Percentiles rank a stretch among this genome's conserved stretches.
Evolutionary conservation across 1,140 invertebrate genomes (phyloP).

Genomic region (Lordiphosa clarofinis): DNA sequence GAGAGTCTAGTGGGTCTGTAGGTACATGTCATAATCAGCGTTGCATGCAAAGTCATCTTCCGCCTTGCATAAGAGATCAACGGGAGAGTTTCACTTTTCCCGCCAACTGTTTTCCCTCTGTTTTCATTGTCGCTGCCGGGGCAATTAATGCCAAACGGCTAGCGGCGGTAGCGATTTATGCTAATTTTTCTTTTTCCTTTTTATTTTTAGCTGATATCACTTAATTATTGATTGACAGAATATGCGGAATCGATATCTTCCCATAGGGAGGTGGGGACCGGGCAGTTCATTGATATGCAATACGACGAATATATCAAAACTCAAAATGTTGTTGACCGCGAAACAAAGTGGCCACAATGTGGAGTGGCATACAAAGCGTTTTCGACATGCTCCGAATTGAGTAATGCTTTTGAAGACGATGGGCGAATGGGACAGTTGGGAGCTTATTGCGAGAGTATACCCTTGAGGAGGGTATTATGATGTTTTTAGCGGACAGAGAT

Average conservation of each 20-base stretch:
- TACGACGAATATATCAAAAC: constrained; percentile 22
- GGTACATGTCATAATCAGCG: constrained; percentile 64
- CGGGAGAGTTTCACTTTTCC: constrained; percentile 63
- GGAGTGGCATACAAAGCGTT: constrained; percentile 53
- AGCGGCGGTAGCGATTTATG: constrained; percentile 65
- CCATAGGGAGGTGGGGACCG: not conserved
- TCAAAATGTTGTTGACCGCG: constrained; percentile 59
- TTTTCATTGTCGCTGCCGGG: constrained; percentile 30
- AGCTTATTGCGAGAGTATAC: too few relatives aligned
- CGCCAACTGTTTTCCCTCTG: constrained; percentile 1
- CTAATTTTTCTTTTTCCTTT: constrained; percentile 34
- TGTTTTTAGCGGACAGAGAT: too few relatives aligned
- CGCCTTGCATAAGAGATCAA: constrained; percentile 63
- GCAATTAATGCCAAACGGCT: constrained; percentile 61
- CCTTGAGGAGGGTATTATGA: too few relatives aligned
- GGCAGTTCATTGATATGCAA: constrained; percentile 61
- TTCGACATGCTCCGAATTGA: constrained; percentile 38
- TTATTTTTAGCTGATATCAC: constrained; percentile 15
- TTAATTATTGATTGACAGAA: constrained; percentile 46
- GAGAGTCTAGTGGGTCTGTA: constrained; percentile 48
- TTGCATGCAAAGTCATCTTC: constrained; percentile 60
- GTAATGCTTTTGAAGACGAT: too few relatives aligned
- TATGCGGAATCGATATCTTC: not conserved
- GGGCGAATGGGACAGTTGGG: too few relatives aligned
- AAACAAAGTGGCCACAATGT: constrained; percentile 35